Evolutionary conservation across 1,140 invertebrate species (phyloP).

Genomic region (Panulirus ornatus): DNA sequence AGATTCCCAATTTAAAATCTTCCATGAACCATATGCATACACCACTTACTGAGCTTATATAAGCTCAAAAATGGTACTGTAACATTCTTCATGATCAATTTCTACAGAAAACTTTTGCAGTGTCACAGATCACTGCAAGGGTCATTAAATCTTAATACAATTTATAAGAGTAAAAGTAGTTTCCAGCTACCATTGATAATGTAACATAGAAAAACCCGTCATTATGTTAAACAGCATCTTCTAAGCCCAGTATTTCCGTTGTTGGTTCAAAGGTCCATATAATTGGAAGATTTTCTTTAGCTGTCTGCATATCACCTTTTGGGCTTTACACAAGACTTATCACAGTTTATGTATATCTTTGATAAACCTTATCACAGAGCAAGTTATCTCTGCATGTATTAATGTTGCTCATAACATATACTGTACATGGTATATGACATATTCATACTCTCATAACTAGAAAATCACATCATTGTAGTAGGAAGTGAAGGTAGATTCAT

Average conservation of each 20-base stretch:
- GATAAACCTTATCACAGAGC: constrained; percentile 71
- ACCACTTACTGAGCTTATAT: background rate
- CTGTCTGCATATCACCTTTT: constrained; percentile 38
- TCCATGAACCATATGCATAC: constrained; percentile 6
- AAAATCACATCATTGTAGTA: constrained; percentile 45
- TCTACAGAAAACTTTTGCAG: constrained; percentile 18
- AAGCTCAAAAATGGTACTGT: background rate
- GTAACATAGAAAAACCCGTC: constrained; percentile 19
- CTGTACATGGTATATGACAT: constrained; percentile 41
- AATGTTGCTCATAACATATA: constrained; percentile 33
- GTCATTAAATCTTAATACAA: constrained; percentile 3
- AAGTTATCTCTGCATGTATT: constrained; percentile 64
- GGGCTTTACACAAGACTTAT: constrained; percentile 53
- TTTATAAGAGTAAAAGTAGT: background rate
- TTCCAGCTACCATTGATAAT: constrained; percentile 33
- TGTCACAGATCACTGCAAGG: background rate
- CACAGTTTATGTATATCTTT: constrained; percentile 72
- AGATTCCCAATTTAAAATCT: constrained; percentile 29
- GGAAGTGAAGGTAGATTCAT: constrained; percentile 18
- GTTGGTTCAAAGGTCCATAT: constrained; percentile 18
- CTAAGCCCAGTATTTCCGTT: constrained; percentile 14
- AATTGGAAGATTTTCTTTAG: constrained; percentile 46
- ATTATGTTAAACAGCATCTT: constrained; percentile 26
- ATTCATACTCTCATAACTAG: background rate
- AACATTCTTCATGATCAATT: background rate